Evolutionary conservation across 2,113 vertebrate genomes (phyloP).

Genomic region (Grammomys dolichurus): DNA sequence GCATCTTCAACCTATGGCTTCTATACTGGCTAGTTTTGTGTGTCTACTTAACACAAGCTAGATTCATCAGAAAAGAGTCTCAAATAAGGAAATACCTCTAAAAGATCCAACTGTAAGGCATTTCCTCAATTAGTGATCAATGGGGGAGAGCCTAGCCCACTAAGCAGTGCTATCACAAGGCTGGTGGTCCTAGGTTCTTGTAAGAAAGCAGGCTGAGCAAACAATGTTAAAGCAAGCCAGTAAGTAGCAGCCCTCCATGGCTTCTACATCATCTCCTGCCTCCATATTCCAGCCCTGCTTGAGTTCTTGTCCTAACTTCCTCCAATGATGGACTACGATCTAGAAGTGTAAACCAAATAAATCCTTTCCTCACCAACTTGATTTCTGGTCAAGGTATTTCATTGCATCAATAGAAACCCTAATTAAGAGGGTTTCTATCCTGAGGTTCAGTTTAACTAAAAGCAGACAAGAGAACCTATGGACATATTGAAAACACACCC

Average conservation of each 20-base stretch:
- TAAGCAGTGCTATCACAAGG: neutral
- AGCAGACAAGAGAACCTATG: neutral
- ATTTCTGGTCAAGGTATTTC: neutral
- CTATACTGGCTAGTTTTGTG: neutral
- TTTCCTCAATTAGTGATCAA: neutral
- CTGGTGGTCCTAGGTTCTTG: neutral
- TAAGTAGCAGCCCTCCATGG: neutral
- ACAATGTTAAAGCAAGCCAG: neutral
- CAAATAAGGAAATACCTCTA: neutral
- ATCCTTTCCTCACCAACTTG: neutral
- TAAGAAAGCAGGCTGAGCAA: neutral
- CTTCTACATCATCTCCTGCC: neutral
- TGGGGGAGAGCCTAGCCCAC: neutral
- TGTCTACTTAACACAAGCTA: neutral
- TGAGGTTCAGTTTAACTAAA: neutral
- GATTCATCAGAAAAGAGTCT: neutral
- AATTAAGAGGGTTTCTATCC: neutral
- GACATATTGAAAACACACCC: neutral
- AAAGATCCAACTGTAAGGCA: neutral
- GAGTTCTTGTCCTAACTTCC: neutral
- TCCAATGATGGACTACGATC: neutral
- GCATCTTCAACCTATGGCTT: neutral
- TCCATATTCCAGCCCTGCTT: neutral
- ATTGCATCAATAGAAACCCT: neutral
- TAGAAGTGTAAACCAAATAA: neutral